Evolutionary conservation across 1,140 invertebrate genomes (phyloP).

Genomic region (Eueides isabella): DNA sequence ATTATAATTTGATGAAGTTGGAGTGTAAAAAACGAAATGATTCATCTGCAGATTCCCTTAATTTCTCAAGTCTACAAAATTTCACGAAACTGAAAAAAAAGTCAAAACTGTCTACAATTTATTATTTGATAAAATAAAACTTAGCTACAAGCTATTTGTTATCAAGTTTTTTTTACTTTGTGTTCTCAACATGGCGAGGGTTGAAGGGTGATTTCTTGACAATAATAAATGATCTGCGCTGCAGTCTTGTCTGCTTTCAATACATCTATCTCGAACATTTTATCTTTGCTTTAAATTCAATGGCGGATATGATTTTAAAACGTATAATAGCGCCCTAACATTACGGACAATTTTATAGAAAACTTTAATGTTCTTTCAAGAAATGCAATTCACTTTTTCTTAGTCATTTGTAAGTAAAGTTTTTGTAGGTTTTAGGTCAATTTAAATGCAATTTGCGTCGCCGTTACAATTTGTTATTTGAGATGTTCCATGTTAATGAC

Average conservation of each 20-base stretch:
- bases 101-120: neutral
- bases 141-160: neutral
- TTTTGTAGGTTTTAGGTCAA: too few species aligned
- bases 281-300: conserved; percentile 6
- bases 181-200: neutral
- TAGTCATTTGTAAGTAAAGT: too few species aligned
- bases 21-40: too few species aligned
- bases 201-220: conserved; percentile 1
- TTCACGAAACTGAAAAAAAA: too few species aligned
- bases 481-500: too few species aligned
- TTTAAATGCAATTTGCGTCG: too few species aligned
- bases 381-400: neutral
- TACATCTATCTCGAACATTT: conserved; percentile 14
- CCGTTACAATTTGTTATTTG: too few species aligned
- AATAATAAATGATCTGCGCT: conserved; percentile 17
- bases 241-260: conserved; percentile 23
- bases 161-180: neutral
- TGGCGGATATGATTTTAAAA: conserved; percentile 1
- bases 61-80: too few species aligned
- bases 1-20: too few species aligned
- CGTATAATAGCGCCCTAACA: neutral
- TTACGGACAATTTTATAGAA: neutral
- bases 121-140: neutral
- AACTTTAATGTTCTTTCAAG: neutral
- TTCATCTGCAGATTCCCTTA: too few species aligned